Percentiles rank a stretch among this genome's conserved stretches.
These are phyloP conservation scores for Caenorhabditis virilis DNA, from an alignment of 2,888 invertebrate genomes.

Conservation along the genomic window DNA sequence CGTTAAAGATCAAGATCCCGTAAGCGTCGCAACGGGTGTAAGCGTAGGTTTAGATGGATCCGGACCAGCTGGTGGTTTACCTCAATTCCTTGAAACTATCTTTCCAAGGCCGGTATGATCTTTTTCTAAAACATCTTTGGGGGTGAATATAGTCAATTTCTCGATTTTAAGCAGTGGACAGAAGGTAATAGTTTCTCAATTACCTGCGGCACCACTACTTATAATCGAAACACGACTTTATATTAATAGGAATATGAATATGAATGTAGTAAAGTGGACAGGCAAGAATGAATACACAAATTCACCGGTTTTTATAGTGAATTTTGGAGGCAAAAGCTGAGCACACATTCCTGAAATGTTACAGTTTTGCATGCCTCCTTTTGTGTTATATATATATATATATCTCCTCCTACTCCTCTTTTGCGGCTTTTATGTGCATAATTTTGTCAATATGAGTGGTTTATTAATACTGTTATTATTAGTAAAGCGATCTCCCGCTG, in stretches of 20 bases:
- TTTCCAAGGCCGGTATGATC: conserved; percentile 41
- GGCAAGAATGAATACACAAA: too few species aligned
- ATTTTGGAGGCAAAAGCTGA: background rate
- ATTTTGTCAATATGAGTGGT: too few species aligned
- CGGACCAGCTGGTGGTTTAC: conserved; percentile 53
- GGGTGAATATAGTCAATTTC: background rate
- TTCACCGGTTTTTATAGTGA: too few species aligned
- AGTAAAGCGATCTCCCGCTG: background rate
- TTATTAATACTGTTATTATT: background rate
- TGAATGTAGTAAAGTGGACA: background rate
- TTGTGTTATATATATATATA: too few species aligned
- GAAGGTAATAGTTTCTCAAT: conserved; percentile 33
- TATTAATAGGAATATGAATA: conserved; percentile 3
- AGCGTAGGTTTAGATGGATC: conserved; percentile 51
- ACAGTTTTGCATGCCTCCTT: too few species aligned
- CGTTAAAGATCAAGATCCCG: conserved; percentile 56
- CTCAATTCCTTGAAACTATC: conserved; percentile 44
- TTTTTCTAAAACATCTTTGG: background rate
- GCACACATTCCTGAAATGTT: background rate
- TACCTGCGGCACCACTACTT: conserved; percentile 52
- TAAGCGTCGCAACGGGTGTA: conserved; percentile 49
- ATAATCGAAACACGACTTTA: conserved; percentile 12
- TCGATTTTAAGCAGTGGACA: conserved; percentile 41
- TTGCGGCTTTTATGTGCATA: too few species aligned
- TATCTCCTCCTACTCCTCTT: too few species aligned